These are phyloP conservation scores for Antigone vipio DNA, from an alignment of 2,113 vertebrate species.

Conservation along the genomic window DNA sequence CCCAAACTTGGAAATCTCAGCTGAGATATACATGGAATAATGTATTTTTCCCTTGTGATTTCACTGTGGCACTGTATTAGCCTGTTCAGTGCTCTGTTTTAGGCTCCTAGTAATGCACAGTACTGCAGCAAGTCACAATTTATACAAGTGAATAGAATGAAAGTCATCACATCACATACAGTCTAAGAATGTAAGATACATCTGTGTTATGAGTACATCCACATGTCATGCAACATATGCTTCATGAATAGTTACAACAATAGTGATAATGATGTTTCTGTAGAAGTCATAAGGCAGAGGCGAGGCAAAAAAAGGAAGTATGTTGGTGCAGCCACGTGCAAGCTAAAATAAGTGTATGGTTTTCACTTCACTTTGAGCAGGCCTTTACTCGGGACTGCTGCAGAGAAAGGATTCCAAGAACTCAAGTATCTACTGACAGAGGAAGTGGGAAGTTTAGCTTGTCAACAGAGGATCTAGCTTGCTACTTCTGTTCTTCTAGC, in stretches of 20 bases:
- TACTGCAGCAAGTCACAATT: neutral
- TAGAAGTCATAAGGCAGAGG: neutral
- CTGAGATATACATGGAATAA: neutral
- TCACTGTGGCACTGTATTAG: neutral
- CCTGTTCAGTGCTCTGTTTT: neutral
- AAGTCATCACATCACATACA: neutral
- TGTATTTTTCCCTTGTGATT: neutral
- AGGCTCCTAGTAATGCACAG: neutral
- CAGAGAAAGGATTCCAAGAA: neutral
- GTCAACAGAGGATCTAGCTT: neutral
- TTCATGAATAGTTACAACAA: neutral
- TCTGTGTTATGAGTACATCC: neutral
- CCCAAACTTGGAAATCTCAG: neutral
- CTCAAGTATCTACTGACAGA: neutral
- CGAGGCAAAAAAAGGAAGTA: neutral
- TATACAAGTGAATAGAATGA: neutral
- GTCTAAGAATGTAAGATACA: neutral
- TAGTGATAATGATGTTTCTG: neutral
- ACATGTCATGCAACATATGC: neutral
- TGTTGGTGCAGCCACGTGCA: neutral
- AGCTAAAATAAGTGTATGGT: neutral
- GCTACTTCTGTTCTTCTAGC: neutral
- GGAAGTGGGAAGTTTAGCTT: neutral
- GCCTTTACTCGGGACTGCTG: neutral
- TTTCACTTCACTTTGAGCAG: conserved; percentile 7